phyloP scores from a whole-genome alignment of 2,797 vertebrate genomes.

The Gorsachius magnificus region DNA sequence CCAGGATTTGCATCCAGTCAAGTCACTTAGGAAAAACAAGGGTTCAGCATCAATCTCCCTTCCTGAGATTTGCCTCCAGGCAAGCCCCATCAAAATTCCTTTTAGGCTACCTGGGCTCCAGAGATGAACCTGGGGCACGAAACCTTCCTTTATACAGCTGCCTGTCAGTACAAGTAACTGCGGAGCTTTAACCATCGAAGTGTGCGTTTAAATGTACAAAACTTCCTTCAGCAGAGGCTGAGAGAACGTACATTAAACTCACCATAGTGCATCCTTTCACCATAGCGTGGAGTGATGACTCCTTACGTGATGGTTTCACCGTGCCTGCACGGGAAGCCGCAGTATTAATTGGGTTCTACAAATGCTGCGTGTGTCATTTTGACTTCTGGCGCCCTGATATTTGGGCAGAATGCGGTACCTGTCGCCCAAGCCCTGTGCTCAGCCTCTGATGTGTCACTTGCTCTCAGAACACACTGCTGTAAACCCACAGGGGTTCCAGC shows the following conservation, averaged over 20 bases:
- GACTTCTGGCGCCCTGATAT: not conserved
- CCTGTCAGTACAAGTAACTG: not conserved
- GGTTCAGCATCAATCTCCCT: not conserved
- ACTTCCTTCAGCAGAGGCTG: not conserved
- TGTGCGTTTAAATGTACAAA: not conserved
- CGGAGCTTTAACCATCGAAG: not conserved
- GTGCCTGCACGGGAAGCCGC: not conserved
- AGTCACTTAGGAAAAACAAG: not conserved
- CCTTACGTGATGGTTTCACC: not conserved
- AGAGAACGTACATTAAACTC: not conserved
- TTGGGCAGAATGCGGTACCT: not conserved
- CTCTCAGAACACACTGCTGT: not conserved
- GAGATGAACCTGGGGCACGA: not conserved
- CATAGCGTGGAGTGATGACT: not conserved
- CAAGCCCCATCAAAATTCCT: not conserved
- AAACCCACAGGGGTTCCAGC: not conserved
- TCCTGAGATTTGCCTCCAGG: not conserved
- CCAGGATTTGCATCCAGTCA: not conserved
- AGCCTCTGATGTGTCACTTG: not conserved
- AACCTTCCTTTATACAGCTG: not conserved
- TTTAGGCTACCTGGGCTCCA: not conserved
- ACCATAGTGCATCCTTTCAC: not conserved
- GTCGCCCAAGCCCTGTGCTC: not conserved
- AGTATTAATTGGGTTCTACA: not conserved
- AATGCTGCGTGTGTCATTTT: not conserved